phyloP scores from a whole-genome alignment of 2,888 invertebrate genomes.

The Onchidella celtica region DNA sequence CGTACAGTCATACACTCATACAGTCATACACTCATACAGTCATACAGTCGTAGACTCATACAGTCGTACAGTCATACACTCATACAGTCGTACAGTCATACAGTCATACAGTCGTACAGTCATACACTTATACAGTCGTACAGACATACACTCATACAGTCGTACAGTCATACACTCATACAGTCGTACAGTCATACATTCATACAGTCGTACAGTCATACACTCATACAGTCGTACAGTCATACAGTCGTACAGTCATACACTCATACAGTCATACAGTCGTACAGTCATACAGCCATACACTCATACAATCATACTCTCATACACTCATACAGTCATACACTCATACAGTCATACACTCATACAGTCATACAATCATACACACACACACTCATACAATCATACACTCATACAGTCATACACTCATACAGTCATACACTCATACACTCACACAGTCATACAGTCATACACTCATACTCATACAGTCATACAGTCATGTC shows the following conservation, averaged over 20 bases:
- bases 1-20: background rate
- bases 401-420: background rate
- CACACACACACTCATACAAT: background rate
- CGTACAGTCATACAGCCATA: conserved; percentile 11
- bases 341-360: background rate
- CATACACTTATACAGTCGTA: background rate
- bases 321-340: background rate
- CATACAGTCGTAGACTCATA: background rate
- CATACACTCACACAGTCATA: background rate
- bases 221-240: conserved; percentile 1
- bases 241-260: conserved; percentile 3
- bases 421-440: background rate
- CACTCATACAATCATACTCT: background rate
- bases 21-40: background rate
- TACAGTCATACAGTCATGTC: no score
- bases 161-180: background rate
- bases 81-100: background rate
- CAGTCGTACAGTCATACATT: background rate
- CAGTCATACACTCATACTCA: no score
- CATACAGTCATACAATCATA: background rate
- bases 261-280: background rate
- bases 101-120: background rate
- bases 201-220: background rate
- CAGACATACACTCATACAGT: background rate
- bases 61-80: background rate